Conservation (phyloP, 2,888 invertebrate genomes). For the Ochropleura leucogaster region DNA sequence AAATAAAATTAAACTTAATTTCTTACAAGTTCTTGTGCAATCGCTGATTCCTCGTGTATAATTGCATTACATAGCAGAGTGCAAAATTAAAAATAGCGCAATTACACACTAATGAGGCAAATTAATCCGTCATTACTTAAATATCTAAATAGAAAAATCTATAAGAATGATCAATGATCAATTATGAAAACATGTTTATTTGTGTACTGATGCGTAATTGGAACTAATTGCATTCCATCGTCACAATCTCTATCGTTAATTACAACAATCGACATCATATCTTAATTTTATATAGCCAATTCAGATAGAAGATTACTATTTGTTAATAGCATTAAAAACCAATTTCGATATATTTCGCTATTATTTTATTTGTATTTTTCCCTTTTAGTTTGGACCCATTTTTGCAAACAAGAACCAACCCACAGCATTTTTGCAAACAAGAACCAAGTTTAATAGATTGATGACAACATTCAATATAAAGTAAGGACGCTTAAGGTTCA, state of each 20-base stretch:
- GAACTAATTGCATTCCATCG: slow-evolving; percentile 23
- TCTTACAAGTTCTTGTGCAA: not conserved
- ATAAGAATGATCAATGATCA: slow-evolving; percentile 18
- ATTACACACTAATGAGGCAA: not conserved
- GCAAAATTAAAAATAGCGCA: not conserved
- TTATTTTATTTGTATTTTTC: not conserved
- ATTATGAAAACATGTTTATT: slow-evolving; percentile 22
- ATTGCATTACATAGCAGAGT: not conserved
- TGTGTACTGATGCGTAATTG: slow-evolving; percentile 27
- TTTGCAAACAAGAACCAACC: too few species aligned
- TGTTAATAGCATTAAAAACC: slow-evolving; percentile 7
- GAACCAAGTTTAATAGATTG: too few species aligned
- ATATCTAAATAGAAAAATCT: not conserved
- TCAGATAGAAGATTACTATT: slow-evolving; percentile 28
- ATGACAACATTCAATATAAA: not conserved
- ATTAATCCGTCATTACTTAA: slow-evolving; percentile 9
- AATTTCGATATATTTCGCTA: not conserved
- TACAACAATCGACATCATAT: slow-evolving; percentile 22
- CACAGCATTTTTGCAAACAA: too few species aligned
- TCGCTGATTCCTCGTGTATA: not conserved
- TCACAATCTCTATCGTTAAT: slow-evolving; percentile 13
- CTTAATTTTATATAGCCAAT: slow-evolving; percentile 26
- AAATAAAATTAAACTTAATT: not conserved
- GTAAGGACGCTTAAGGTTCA: not conserved
- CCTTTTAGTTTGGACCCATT: not conserved